Conservation (phyloP, 1,140 invertebrate genomes). For the Bombus waltoni region DNA sequence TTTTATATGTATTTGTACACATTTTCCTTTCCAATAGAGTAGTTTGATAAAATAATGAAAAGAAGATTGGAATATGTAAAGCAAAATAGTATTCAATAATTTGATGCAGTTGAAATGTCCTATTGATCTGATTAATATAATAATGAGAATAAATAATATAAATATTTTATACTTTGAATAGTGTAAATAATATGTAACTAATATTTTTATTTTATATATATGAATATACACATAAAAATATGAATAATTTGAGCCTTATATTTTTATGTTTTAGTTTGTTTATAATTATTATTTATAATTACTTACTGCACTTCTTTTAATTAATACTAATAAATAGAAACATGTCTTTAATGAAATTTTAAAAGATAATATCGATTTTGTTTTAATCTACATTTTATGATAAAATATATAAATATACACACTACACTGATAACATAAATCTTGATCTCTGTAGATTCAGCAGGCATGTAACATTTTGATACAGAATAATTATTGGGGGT, state of each 20-base stretch:
- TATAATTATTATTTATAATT: constrained; percentile 8
- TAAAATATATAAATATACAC: constrained; percentile 76
- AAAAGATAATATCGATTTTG: constrained; percentile 40
- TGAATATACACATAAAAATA: constrained; percentile 33
- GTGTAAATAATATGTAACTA: constrained; percentile 62
- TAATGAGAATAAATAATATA: constrained; percentile 36
- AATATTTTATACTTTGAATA: constrained; percentile 58
- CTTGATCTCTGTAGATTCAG: constrained; percentile 86
- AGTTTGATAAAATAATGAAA: not conserved
- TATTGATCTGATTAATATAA: constrained; percentile 9
- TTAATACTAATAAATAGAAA: not conserved
- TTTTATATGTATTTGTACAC: constrained; percentile 16
- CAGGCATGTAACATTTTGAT: constrained; percentile 89
- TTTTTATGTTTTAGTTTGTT: constrained; percentile 27
- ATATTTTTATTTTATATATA: constrained; percentile 26
- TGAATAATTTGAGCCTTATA: constrained; percentile 27
- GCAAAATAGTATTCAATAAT: not conserved
- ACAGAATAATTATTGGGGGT: constrained; percentile 87
- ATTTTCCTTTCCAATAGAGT: constrained; percentile 6
- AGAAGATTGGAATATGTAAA: not conserved
- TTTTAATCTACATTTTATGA: constrained; percentile 67
- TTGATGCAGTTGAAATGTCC: not conserved
- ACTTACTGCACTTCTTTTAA: not conserved
- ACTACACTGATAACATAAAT: constrained; percentile 81
- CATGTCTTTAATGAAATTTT: constrained; percentile 45